Percentiles rank a stretch among this genome's conserved stretches.
These are phyloP conservation scores for Drosophila affinis DNA, from an alignment of 2,888 invertebrate genomes.

Conservation along the genomic window DNA sequence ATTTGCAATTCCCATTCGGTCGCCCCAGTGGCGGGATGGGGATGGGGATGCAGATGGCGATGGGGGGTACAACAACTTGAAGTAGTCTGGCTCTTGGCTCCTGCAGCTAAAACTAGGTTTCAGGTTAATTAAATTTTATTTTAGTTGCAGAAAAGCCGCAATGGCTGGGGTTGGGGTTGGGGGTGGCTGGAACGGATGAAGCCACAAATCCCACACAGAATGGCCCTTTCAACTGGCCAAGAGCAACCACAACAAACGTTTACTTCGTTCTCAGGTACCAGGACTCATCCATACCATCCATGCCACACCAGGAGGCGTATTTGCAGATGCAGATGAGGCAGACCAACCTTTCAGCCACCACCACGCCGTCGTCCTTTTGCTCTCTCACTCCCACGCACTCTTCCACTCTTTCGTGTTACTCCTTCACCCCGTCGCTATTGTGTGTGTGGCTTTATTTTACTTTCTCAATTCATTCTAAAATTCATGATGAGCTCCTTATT, in stretches of 20 bases:
- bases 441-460: slow-evolving; percentile 27
- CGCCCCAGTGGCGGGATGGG: not conserved
- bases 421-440: slow-evolving; percentile 2
- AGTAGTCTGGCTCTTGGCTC: slow-evolving; percentile 16
- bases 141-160: slow-evolving; percentile 37
- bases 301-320: slow-evolving; percentile 27
- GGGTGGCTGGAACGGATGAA: not conserved
- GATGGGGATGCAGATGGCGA: not conserved
- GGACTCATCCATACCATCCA: not conserved
- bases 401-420: not conserved
- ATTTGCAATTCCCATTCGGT: slow-evolving; percentile 48
- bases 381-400: not conserved
- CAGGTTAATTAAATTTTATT: slow-evolving; percentile 63
- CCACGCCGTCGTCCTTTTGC: not conserved
- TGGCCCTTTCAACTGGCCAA: slow-evolving; percentile 39
- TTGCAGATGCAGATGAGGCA: slow-evolving; percentile 40
- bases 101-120: slow-evolving; percentile 40
- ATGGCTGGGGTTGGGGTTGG: not conserved
- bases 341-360: not conserved
- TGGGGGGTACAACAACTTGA: slow-evolving; percentile 16
- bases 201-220: slow-evolving; percentile 44
- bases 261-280: slow-evolving; percentile 34
- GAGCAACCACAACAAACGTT: slow-evolving; percentile 40
- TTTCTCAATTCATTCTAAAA: slow-evolving; percentile 49
- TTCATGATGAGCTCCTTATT: slow-evolving; percentile 55